Evolutionary conservation across 2,797 vertebrate genomes (phyloP), one percentile per base, ranked within the genome.

Genomic region (Bufotes viridis): DNA sequence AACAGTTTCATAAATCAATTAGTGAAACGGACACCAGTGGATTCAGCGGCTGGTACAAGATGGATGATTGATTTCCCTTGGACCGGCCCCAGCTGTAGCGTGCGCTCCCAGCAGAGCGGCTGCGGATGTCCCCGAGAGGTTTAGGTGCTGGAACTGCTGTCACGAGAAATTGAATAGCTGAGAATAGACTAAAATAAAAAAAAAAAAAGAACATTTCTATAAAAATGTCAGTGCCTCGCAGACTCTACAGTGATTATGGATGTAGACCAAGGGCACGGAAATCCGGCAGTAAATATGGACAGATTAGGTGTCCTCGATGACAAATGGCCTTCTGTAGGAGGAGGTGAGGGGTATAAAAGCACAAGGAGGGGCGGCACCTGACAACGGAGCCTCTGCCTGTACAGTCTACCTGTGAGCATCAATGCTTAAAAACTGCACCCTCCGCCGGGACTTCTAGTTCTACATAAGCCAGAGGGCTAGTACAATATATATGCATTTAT

Each of bases 11-110:
- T 6, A 85, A 81, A 65, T 85, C 53, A 57, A 88, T 76, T 65
- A 53, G 14, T 81, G 29, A 61, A 49, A 6, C 20, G 60, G 79
- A 49, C 3, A 20, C 12, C 61, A 78, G 78, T 61, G 53, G 84
- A 86, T 74, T 78, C 72, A 34, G 51, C 12, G 24, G 20, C 51
- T 34, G 42, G 24, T 53, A 70, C 24, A 34, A 22, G 76, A 78
- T 53, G 22, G 63, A 78, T 87, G 81, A 89, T 65, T 83, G 88
- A 89, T 87, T 79, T 60, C 61, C 60, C 14, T 7, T 72, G 79
- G 74, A 79, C 26, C 55, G 14, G 15, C 55, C 82, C 80, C 88
- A 87, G 80, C 84, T 87, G 88, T 63, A 79, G 22, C 63, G 22
- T 79, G 51, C 17, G 34, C 57, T 34, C 26, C 15, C 49, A 72